These are phyloP conservation scores for Bradypodion ventrale DNA, from an alignment of 2,797 vertebrate genomes.

Conservation along the genomic window DNA sequence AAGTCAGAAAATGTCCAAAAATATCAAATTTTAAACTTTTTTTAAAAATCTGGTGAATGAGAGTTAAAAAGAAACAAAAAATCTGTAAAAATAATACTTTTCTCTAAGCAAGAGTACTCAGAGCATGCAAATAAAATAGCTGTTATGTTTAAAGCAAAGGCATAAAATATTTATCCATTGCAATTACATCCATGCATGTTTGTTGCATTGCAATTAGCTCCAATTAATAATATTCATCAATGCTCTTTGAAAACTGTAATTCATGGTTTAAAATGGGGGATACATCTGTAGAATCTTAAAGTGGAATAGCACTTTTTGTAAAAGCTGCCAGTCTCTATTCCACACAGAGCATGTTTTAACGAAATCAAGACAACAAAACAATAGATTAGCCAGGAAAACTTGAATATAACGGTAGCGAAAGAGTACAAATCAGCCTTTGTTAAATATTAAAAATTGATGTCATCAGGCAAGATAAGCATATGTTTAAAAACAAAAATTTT, in stretches of 20 bases:
- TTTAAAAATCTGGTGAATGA: too few relatives aligned
- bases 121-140: not conserved
- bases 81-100: constrained; percentile 14
- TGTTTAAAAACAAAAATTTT: not conserved
- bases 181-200: constrained; percentile 29
- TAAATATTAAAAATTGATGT: not conserved
- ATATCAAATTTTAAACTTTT: too few relatives aligned
- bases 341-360: not conserved
- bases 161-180: constrained; percentile 29
- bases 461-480: too few relatives aligned
- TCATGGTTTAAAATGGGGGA: constrained; percentile 30
- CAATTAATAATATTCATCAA: constrained; percentile 44
- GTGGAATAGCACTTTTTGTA: not conserved
- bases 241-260: constrained; percentile 11
- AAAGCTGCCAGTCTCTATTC: not conserved
- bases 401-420: not conserved
- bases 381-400: not conserved
- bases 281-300: constrained; percentile 12
- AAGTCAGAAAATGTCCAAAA: too few relatives aligned
- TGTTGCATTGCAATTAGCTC: constrained; percentile 32
- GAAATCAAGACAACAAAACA: not conserved
- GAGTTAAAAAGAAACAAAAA: not conserved
- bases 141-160: constrained; percentile 18
- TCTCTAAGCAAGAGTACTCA: not conserved
- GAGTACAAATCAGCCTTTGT: not conserved